Conservation (phyloP, 2,797 vertebrate genomes). For the Ibycter americanus region DNA sequence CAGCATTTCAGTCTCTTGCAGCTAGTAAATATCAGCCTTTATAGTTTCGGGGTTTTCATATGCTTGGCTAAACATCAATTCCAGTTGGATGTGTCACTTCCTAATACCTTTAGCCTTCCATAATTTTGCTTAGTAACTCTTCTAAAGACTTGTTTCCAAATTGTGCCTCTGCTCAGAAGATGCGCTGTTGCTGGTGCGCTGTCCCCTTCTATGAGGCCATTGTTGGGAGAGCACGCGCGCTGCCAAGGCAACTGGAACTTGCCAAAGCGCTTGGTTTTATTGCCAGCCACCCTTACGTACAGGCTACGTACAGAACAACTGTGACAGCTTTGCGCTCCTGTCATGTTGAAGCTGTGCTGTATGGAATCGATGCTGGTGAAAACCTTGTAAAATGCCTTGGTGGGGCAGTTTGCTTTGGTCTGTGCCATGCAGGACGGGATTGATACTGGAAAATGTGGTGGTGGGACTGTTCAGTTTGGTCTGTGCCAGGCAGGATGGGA, state of each 20-base stretch:
- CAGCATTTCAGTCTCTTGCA: background rate
- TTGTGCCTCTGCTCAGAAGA: background rate
- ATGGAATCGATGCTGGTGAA: background rate
- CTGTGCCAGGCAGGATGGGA: too few relatives aligned
- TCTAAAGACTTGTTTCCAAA: background rate
- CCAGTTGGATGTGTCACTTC: background rate
- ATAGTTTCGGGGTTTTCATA: background rate
- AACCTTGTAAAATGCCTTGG: background rate
- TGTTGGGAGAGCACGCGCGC: accelerated
- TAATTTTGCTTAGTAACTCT: background rate
- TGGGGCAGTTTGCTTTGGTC: background rate
- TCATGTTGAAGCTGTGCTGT: background rate
- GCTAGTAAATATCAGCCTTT: background rate
- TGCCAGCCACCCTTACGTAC: background rate
- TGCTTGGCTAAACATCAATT: background rate
- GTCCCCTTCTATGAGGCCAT: background rate
- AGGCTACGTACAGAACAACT: background rate
- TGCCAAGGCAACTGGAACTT: background rate
- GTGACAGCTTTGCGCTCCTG: background rate
- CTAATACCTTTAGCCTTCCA: background rate
- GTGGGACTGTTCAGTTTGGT: background rate
- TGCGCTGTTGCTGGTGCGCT: background rate
- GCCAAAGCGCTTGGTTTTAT: background rate
- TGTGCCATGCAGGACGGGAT: too few relatives aligned
- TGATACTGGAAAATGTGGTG: background rate